Evolutionary conservation across 2,797 vertebrate species (phyloP), one percentile per base, ranked within the genome.

Genomic region (Crocodylus rhombifer): DNA sequence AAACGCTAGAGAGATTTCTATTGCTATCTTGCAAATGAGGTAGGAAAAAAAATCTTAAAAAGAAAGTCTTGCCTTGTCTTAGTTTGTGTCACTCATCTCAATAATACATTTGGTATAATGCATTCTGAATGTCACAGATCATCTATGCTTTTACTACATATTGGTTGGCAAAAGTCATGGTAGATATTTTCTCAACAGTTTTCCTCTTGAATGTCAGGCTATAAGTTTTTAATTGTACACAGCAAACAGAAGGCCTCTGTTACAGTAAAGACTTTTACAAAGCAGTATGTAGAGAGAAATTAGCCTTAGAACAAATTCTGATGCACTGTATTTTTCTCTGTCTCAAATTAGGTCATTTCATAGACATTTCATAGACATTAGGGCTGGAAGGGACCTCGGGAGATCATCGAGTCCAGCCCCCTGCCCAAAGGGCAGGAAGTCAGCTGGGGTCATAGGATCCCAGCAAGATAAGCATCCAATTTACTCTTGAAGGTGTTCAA

Each of bases 1-100:
- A 90, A 91, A 82, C 67, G 55, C 21, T 83, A 55, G 90, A 95
- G 75, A 58, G 6, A 30, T 80, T 93, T 91, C 77, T 95, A 65
- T 36, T 94, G 26, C 82, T 91, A 75, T 20, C 3, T 80, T 89
- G 28, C 63, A 91, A 94, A 87, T 73, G 9, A 8, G 4, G 21
- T 65, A 58, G 80, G 79, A 90, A 90, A 85, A 69, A 62, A 36
- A 67, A n/a, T 87, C 77, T 58, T n/a, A 51, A 83, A 77, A 85
- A 65, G 6, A 26, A 73, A 86, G 36, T 28, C 42, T 56, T 93
- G 60, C 23, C 28, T 42, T 90, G 14, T 82, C 71, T 15, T 84
- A 11, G 61, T 77, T 89, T 74, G 17, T 79, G 13, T 90, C 1
- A 10, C 57, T 93, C 79, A 88, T 76, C 7, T 86, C 78, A 93